These are phyloP conservation scores for Xestia c-nigrum DNA, from an alignment of 2,888 invertebrate species.

Conservation along the genomic window DNA sequence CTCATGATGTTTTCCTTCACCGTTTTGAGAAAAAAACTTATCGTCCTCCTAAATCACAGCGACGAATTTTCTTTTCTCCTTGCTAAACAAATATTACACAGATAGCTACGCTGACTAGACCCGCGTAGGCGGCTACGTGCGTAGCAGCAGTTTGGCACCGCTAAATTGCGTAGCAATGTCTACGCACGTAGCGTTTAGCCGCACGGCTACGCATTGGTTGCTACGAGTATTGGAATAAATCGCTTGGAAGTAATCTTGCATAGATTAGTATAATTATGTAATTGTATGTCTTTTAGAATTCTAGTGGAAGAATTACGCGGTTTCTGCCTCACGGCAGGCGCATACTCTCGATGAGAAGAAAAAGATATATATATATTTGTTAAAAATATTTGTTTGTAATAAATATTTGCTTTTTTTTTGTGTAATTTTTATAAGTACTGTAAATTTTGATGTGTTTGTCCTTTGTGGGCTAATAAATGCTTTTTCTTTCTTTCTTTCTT, in stretches of 20 bases:
- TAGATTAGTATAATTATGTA: not conserved
- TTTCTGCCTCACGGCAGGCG: too few relatives aligned
- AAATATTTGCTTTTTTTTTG: too few relatives aligned
- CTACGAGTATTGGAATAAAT: constrained; percentile 33
- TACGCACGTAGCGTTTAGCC: constrained; percentile 17
- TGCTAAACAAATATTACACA: not conserved
- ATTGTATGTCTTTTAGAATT: not conserved
- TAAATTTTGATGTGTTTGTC: too few relatives aligned
- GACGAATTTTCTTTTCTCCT: not conserved
- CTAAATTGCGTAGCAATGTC: constrained; percentile 19
- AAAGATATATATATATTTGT: too few relatives aligned
- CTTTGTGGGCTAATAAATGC: too few relatives aligned
- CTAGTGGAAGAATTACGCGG: not conserved
- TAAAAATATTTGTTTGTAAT: too few relatives aligned
- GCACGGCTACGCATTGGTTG: constrained; percentile 13
- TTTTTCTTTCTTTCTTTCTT: too few relatives aligned
- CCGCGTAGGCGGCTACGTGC: not conserved
- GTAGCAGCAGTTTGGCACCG: constrained; percentile 24
- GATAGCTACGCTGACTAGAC: not conserved
- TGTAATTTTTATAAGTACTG: too few relatives aligned
- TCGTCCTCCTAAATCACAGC: not conserved
- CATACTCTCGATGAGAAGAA: too few relatives aligned
- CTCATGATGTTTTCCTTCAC: too few relatives aligned
- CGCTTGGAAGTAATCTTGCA: not conserved
- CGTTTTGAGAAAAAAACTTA: too few relatives aligned